These are phyloP conservation scores for Mesembrinibis cayennensis DNA, from an alignment of 2,113 vertebrate genomes.

Conservation along the genomic window DNA sequence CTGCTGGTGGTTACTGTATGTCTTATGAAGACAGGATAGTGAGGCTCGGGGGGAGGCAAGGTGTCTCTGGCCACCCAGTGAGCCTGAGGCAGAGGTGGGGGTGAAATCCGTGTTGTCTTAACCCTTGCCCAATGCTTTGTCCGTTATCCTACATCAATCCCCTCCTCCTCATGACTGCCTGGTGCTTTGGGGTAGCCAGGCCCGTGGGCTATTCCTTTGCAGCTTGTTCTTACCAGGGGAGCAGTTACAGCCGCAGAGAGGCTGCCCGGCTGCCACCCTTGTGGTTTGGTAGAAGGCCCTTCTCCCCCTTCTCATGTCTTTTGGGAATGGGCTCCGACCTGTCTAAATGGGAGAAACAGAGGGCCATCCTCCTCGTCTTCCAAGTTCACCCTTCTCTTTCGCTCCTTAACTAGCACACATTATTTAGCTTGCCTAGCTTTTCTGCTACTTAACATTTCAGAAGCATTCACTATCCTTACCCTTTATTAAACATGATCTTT, in stretches of 20 bases:
- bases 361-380: background rate
- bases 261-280: background rate
- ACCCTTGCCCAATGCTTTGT: background rate
- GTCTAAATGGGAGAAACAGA: background rate
- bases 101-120: fast-evolving
- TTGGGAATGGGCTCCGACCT: background rate
- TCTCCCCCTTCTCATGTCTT: background rate
- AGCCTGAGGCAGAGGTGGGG: background rate
- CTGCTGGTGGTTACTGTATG: background rate
- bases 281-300: background rate
- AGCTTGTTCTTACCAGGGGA: background rate
- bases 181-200: background rate
- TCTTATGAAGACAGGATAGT: background rate
- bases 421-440: background rate
- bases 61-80: fast-evolving
- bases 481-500: background rate
- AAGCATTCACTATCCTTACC: background rate
- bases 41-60: background rate
- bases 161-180: background rate
- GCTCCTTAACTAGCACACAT: background rate
- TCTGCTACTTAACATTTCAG: background rate
- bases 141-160: fast-evolving
- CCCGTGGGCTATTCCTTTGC: background rate
- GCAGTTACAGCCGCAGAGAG: background rate
- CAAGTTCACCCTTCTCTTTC: background rate